Evolutionary conservation across 2,797 vertebrate genomes (phyloP), one percentile per base, ranked within the genome.

Genomic region (Bradypus variegatus): DNA sequence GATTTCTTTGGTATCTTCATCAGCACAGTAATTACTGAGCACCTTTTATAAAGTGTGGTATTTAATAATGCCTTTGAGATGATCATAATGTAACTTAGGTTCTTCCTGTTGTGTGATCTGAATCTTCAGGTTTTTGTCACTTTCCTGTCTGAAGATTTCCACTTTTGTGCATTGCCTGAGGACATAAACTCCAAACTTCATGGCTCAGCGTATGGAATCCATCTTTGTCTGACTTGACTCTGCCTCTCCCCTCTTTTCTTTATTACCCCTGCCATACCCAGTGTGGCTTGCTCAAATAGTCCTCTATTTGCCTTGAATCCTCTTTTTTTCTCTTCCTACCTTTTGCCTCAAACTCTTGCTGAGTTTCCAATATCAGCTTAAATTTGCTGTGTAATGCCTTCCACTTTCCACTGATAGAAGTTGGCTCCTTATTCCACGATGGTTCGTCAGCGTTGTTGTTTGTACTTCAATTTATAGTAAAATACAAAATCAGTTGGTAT

Each of bases 401-500:
- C 1, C 16, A 25, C 31, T 90, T 92, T 83, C 2, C 2, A 31
- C 12, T 29, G 38, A 13, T 50, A 84, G 50, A 93, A 55, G 15
- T 81, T 86, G 38, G 7, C 70, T 25, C 6, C n/a, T 93, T 6
- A 53, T 25, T 85, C 41, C n/a, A 78, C 21, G 4, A 64, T 85
- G 81, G 36, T 92, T 91, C 38, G 31, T 90, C 6, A 92, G 36
- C 31, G 53, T 31, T 94, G 29, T 90, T 75, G 48, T 82, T 86
- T 69, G 23, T 90, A 91, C 79, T 88, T 89, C 64, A 84, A 19
- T 83, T 89, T 93, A 60, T 91, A 89, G 75, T 50, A 73, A 82
- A 92, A 70, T 83, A 89, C 36, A 89, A 86, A 91, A 67, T 86
- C 45, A 79, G 38, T 90, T 94, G 70, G 65, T 84, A 81, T 73